Base-by-base conservation (phyloP, 2,113 vertebrate genomes). In the Urocitellus parryii region DNA sequence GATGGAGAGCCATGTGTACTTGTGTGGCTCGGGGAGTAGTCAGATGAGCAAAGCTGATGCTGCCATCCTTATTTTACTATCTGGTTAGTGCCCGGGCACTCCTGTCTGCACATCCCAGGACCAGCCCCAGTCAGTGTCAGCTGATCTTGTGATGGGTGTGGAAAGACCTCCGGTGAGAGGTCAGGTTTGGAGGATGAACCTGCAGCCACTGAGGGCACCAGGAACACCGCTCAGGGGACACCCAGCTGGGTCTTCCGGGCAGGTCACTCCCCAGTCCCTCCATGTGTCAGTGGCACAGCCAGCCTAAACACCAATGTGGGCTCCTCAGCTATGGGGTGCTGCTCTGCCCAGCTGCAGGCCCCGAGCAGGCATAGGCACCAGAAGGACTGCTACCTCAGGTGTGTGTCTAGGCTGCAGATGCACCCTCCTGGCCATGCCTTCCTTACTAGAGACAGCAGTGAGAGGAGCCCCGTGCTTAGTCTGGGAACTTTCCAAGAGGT, bases 101-200 rank as follows among this genome's bases (percentile, higher is more conserved):
- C 67, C 86, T 32, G 48, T 48, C 90, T n/a, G 8, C 53, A 70
- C 67, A 8, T 8, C 32, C n/a, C 51, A 56, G 2, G 37, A 12
- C 7, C 39, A n/a, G 14, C 42, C 53, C 81, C 17, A 25, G 51
- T n/a, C 72, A 24, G 13, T 12, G 22, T 5, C 45, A 74, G n/a
- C 8, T 0, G 6, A 29, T 9, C 1, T 0, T 37, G 27, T 51
- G 29, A 32, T 25, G 13, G 27, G n/a, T 39, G 9, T 22, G 37
- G 5, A 16, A 16, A 72, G 51, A 56, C 37, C 27, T 17, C 18
- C n/a, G 17, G 27, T 0, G 63, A 83, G 53, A 67, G 37, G 25
- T 4, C 24, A 45, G 37, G 34, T 9, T 37, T 1, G 8, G 53
- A 48, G 58, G 78, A 48, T 2, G 51, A 22, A 32, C 27, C 78